Evolutionary conservation across 2,113 vertebrate species (phyloP), one percentile per base, ranked within the genome.

Genomic region (Ramphastos sulfuratus): DNA sequence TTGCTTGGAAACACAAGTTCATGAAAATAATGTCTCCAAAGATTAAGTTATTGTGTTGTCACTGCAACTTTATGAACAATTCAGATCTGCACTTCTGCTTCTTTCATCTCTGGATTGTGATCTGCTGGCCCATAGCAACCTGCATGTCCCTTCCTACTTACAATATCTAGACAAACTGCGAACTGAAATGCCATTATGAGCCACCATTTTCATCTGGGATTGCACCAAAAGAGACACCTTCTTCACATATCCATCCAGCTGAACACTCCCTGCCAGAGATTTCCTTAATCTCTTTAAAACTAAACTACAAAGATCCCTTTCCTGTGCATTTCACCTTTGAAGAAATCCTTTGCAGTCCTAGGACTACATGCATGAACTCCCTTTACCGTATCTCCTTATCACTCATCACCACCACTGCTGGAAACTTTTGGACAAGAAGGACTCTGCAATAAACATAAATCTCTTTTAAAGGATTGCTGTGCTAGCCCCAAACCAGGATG

Each of bases 361-460:
- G 69, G 69, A 72, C 85, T 71, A 65, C 50, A 82, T 83, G 90
- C 67, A 89, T 91, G 94, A 93, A 48, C 19, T 91, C 2, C 0
- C 69, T 93, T 94, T 79, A 31, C 39, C 85, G 37, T 78, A 64
- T 81, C 92, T 83, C 48, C 89, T 94, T 94, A 96, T 91, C 94
- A 83, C 85, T 96, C 94, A 78, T 69, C 89, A 92, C 84, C 79
- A 94, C 84, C 94, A 61, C 80, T 8, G 35, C 65, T 96, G 86
- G 93, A 90, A 80, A 59, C 85, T 88, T 91, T 93, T 94, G 75
- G 79, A 90, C 35, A 94, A 94, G 73, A 72, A 85, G 61, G 91
- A 91, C 95, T 87, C 82, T 90, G 85, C 90, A 75, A 78, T 55
- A 78, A 72, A 72, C 30, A 90, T 95, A 88, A 96, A 94, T 95